A percentile compares a stretch with the other conserved stretches of the same genome.
Conservation (phyloP, 2,797 vertebrate genomes). For the Lacerta agilis region DNA sequence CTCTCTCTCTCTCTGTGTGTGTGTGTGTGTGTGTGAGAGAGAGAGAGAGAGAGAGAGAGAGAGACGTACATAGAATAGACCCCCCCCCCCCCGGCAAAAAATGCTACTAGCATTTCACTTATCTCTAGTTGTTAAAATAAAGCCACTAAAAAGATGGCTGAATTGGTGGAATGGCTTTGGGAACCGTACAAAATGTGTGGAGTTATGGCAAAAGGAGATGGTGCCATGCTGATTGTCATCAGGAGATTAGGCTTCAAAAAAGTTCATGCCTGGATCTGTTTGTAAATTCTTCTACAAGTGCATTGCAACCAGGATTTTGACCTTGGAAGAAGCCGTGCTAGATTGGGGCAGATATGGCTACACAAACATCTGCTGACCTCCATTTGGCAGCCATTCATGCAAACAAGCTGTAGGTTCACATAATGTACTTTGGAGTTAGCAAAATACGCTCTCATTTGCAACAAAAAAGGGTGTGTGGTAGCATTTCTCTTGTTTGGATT, state of each 20-base stretch:
- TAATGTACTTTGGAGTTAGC: neutral
- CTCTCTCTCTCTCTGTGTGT: too few relatives aligned
- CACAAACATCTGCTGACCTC: neutral
- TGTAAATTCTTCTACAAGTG: neutral
- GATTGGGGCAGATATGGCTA: slow-evolving; percentile 16
- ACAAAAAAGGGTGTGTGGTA: neutral
- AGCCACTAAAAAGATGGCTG: neutral
- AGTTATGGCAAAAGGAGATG: neutral
- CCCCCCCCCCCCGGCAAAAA: too few relatives aligned
- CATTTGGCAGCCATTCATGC: rapidly evolving
- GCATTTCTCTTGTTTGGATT: slow-evolving; percentile 17
- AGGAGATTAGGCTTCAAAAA: neutral
- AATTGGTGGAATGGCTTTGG: neutral
- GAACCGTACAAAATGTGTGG: neutral
- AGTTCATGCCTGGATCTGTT: slow-evolving; percentile 15
- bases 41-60: too few relatives aligned
- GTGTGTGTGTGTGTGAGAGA: too few relatives aligned
- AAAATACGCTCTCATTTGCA: rapidly evolving
- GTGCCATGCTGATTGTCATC: neutral
- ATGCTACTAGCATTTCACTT: too few relatives aligned
- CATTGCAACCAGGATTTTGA: slow-evolving; percentile 16
- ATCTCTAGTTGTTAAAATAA: slow-evolving; percentile 3
- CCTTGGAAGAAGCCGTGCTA: neutral
- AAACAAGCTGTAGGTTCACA: neutral
- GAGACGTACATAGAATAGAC: too few relatives aligned